Evolutionary conservation across 30 jellyfish, hydroid and myxozoan genomes (phyloP).

Genomic region (Cassiopea xamachana): DNA sequence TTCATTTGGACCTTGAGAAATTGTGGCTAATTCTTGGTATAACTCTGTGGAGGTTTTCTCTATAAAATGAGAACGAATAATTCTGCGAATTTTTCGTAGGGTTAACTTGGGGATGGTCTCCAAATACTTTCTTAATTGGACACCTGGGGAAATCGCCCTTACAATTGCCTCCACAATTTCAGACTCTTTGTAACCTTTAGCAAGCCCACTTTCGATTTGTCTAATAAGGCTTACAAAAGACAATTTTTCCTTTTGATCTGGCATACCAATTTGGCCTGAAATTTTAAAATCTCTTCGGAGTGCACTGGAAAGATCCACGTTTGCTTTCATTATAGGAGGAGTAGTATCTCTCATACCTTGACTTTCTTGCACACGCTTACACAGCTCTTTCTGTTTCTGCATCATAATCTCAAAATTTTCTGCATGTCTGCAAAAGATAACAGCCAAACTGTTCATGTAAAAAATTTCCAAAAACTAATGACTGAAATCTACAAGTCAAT

Average conservation of each 20-base stretch:
- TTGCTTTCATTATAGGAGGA: background rate
- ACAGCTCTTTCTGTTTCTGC: constrained; percentile 19
- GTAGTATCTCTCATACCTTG: constrained; percentile 45
- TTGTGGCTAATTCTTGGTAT: constrained; percentile 36
- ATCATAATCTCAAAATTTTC: constrained; percentile 4
- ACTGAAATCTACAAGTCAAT: too few relatives aligned
- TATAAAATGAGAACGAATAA: background rate
- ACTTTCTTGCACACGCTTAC: constrained; percentile 14
- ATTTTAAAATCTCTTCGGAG: constrained; percentile 42
- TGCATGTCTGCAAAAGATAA: too few relatives aligned
- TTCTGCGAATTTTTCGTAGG: background rate
- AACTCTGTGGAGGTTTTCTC: constrained; percentile 34
- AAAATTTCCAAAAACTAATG: too few relatives aligned
- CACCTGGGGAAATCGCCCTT: background rate
- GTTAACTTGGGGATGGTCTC: background rate
- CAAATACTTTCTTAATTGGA: background rate
- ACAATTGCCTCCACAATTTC: constrained; percentile 14
- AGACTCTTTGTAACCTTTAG: constrained; percentile 32
- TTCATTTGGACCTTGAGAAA: constrained; percentile 21
- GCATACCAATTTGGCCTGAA: constrained; percentile 13
- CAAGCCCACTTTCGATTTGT: constrained; percentile 36
- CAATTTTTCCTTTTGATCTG: constrained; percentile 36
- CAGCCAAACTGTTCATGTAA: too few relatives aligned
- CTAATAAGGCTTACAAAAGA: constrained; percentile 36
- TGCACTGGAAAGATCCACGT: constrained; percentile 11